Base-by-base conservation (phyloP, 2,113 vertebrate species). In the Neolamprologus modestus region DNA sequence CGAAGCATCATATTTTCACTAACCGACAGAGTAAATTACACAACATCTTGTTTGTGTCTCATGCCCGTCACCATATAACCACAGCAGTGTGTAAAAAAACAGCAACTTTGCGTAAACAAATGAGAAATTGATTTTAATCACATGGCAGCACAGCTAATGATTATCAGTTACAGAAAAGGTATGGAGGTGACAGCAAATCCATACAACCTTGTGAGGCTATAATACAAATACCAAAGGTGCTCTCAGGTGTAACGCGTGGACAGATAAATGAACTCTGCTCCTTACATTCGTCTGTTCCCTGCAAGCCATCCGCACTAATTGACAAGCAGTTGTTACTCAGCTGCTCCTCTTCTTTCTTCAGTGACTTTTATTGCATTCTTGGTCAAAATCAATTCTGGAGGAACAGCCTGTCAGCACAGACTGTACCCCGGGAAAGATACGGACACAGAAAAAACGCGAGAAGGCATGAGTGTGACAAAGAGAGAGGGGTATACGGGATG, bases 311-410 rank as follows among this genome's bases (percentile, higher is more conserved):
- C 19, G 55, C 12, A 26, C 68, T 87, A 92, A 94, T 71, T 92
- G 92, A 94, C 92, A 92, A 81, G 84, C 90, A 87, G 90, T 88
- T 90, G 91, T 93, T 93, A 85, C 90, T 92, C 84, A 87, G 82
- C 92, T 86, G 82, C 87, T 91, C 14, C 47, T 45, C 86, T 66
- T 71, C 87, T 83, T 83, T 84, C 85, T 87, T 90, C 82, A 28
- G 40, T 92, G 91, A 89, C 91, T 93, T 95, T 95, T 93, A 94
- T 90, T 94, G 93, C 88, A 87, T 95, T 95, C 87, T 93, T 91
- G 83, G 78, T 87, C 81, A 88, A 89, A 94, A 94, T 94, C 92
- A 92, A 93, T 94, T 90, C 83, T 84, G 71, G 84, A 91, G 85
- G 84, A 92, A 85, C 85, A 89, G 86, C 57, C 82, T 94, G 94